phyloP scores from a whole-genome alignment of 2,113 vertebrate genomes.

The Campylomormyrus tamandua region DNA sequence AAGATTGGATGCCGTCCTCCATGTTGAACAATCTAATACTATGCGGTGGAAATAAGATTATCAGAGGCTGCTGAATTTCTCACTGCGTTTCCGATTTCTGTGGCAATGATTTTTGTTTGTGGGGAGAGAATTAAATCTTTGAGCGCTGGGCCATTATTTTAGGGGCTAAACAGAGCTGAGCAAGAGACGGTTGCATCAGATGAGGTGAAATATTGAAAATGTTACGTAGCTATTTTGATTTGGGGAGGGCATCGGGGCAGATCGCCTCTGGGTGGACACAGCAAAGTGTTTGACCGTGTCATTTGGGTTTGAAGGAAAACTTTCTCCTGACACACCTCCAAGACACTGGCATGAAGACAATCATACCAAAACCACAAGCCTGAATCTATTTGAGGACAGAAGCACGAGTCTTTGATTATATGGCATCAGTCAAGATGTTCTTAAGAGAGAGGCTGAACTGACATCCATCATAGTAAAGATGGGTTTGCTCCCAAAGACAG shows the following conservation, averaged over 20 bases:
- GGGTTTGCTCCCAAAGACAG: background rate
- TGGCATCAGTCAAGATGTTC: background rate
- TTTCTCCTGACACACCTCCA: background rate
- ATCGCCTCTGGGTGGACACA: background rate
- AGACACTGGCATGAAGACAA: background rate
- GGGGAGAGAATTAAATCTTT: background rate
- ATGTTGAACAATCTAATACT: slow-evolving; percentile 32
- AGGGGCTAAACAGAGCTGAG: background rate
- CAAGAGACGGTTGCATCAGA: background rate
- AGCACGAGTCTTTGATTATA: background rate
- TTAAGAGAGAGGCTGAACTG: background rate
- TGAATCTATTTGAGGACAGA: background rate
- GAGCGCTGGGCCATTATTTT: background rate
- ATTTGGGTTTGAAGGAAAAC: background rate
- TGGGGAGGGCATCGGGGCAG: background rate
- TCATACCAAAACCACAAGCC: background rate
- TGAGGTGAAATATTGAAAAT: background rate
- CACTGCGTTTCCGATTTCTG: background rate
- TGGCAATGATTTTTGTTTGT: slow-evolving; percentile 19
- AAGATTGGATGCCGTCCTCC: slow-evolving; percentile 40
- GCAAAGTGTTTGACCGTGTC: background rate
- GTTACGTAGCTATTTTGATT: background rate
- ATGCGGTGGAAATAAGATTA: slow-evolving; percentile 32
- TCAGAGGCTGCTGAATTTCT: slow-evolving; percentile 38
- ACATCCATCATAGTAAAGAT: background rate